Evolutionary conservation across 92 coral and sea anemone genomes (phyloP), one percentile per base, ranked within the genome.

Genomic region (Palythoa grandis): DNA sequence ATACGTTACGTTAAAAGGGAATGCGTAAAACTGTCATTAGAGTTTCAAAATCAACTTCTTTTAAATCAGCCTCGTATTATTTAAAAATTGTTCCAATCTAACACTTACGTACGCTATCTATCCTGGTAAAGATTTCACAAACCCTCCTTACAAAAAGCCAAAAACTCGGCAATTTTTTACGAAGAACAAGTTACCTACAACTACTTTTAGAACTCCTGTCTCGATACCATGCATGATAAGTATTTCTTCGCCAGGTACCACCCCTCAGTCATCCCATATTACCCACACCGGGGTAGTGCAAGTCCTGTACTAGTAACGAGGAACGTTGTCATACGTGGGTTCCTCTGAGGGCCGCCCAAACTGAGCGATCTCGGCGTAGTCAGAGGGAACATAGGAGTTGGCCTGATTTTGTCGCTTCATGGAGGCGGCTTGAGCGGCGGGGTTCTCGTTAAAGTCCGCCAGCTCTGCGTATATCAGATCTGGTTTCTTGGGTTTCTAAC

Each of bases 341-440:
- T 76, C 82, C 22, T 56, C 68, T 5, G 39, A 6, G 48, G 43
- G 82, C 4, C 82, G 39, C 53, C 82, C 82, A 2, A 76, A 76
- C 68, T 76, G 82, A 54, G 82, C 17, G 22, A 76, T 76, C 82
- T 76, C 82, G 5, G 82, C 82, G 1, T 76, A 76, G 82, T 76
- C 82, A 20, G 82, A 52, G 11, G 82, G 82, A 56, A 2, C 24
- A n/a, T 76, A 76, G 2, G 66, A 35, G 48, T 19, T 11, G 68
- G 68, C 50, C 67, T 29, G 37, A 5, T 47, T 50, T 0, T 50
- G 82, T 19, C 68, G 68, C 14, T 76, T 76, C 67, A 76, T 25
- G 66, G 82, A 76, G 82, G 82, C 82, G 1, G 52, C 82, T 13
- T 43, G 82, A n/a, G 82, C 82, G 0, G 40, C 65, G 2, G 48